Base-by-base conservation (phyloP, 2,888 invertebrate genomes). In the Eupsilia transversa region DNA sequence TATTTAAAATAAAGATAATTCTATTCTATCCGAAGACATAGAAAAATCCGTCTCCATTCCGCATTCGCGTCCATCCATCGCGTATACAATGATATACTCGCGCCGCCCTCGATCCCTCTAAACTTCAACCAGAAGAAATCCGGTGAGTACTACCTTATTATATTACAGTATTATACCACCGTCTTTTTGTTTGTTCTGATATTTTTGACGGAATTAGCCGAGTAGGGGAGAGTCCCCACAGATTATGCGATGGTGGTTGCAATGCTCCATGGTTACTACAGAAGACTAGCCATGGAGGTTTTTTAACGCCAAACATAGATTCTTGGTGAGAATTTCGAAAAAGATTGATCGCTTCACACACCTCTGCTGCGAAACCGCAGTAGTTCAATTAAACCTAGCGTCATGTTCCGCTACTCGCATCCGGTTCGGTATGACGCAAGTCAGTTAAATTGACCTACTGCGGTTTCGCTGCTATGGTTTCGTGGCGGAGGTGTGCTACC, bases 101-200 rank as follows among this genome's bases (percentile, higher is more conserved):
- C 72, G 17, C 54, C 30, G 66, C 77, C 77, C 78, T 35, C 86
- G 33, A 85, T 85, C 90, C 88, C 89, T 89, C 87, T 89, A 90
- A 88, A 91, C 86, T 89, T 87, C 82, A 84, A 86, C 90, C 88
- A 87, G 85, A 90, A 92, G 89, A 92, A 89, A 92, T 92, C 91
- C 90, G 88, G 89, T 93, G 91, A 93, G 92, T 91, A 91, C 87
- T 87, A 66, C 67, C 69, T 85, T 82, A 85, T 81, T 76, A 82
- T 63, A 80, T 83, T 84, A 84, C 78, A 63, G 65, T 72, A 75
- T 82, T 83, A 85, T 79, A 46, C 71, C 66, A 52, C 78, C 79
- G 87, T 79, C 84, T 82, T 83, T 87, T 81, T 86, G 90, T 88
- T 84, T 79, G 83, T 81, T 57, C 27, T 33, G 43, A 59, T 43